Evolutionary conservation across 1,140 invertebrate genomes (phyloP).

Genomic region (Diploscapter pachys): DNA sequence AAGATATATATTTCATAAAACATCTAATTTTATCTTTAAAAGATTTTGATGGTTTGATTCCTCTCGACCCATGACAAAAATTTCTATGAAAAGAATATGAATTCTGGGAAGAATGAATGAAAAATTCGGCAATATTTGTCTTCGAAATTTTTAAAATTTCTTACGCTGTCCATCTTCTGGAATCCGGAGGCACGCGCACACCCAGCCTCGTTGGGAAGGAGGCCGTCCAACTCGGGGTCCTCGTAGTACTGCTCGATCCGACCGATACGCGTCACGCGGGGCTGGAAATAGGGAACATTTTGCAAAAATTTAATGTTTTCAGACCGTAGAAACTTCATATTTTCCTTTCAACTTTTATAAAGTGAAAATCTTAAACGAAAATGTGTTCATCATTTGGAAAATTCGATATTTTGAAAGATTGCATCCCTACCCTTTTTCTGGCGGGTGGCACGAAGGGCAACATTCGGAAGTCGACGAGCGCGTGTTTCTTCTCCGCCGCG

Average conservation of each 20-base stretch:
- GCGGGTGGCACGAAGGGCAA: too few species aligned
- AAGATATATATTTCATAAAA: too few species aligned
- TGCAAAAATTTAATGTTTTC: neutral
- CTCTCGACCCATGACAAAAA: neutral
- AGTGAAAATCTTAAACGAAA: neutral
- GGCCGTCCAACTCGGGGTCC: conserved; percentile 32
- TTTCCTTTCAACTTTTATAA: neutral
- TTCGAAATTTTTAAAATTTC: conserved; percentile 24
- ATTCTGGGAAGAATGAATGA: too few species aligned
- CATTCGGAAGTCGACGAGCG: too few species aligned
- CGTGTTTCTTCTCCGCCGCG: neutral
- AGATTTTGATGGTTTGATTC: too few species aligned
- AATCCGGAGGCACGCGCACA: conserved; percentile 30
- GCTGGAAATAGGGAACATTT: neutral
- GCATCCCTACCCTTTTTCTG: neutral
- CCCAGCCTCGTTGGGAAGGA: conserved; percentile 19
- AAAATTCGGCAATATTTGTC: conserved; percentile 13
- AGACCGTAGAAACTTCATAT: too few species aligned
- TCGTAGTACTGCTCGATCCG: conserved; percentile 29
- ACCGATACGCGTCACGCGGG: neutral
- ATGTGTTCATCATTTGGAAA: neutral
- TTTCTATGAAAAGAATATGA: too few species aligned
- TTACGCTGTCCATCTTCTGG: conserved; percentile 22
- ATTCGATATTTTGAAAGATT: conserved; percentile 14
- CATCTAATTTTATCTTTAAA: too few species aligned